phyloP scores from a whole-genome alignment of 2,113 vertebrate species.

The Mormyrus lacerda region DNA sequence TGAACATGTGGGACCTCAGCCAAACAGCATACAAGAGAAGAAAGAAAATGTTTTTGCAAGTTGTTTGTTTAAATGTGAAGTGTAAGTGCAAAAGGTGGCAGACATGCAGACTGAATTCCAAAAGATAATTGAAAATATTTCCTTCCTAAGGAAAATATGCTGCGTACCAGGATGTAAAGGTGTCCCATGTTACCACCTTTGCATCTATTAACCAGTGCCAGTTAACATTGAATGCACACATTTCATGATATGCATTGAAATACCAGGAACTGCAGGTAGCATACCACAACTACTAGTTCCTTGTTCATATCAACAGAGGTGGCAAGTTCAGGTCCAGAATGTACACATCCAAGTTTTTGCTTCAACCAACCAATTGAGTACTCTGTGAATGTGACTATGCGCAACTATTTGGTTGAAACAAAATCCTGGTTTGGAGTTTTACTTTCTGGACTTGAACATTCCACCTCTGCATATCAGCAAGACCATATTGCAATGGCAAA shows the following conservation, averaged over 20 bases:
- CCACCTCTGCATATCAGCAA: not conserved
- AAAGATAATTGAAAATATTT: conserved; percentile 55
- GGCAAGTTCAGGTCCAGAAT: no score
- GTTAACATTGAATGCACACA: not conserved
- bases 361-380: no score
- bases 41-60: conserved; percentile 47
- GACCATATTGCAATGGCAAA: not conserved
- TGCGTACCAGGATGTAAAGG: not conserved
- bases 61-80: conserved; percentile 58
- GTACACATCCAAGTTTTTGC: no score
- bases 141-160: conserved; percentile 37
- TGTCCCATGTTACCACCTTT: not conserved
- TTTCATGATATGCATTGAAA: not conserved
- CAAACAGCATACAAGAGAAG: conserved; percentile 41
- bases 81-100: conserved; percentile 39
- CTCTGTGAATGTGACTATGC: no score
- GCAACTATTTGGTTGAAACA: no score
- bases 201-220: not conserved
- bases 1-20: conserved; percentile 29
- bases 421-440: no score
- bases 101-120: conserved; percentile 48
- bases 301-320: not conserved
- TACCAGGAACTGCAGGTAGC: not conserved
- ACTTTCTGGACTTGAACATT: no score
- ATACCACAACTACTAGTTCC: not conserved